Evolutionary conservation across 2,797 vertebrate species (phyloP).

Genomic region (Pogonophryne albipinna): DNA sequence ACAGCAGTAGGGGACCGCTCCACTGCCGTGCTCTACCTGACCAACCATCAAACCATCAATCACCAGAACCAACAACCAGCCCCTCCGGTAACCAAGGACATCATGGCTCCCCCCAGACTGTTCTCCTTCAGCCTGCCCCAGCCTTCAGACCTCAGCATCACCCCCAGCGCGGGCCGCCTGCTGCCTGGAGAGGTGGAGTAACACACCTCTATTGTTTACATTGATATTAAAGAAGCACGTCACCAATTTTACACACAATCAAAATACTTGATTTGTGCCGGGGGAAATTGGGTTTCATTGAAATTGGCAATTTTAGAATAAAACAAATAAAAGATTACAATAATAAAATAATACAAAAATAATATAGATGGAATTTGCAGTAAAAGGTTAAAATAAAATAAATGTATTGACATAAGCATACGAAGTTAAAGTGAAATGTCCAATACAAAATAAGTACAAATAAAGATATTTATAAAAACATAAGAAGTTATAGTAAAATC

Average conservation of each 20-base stretch:
- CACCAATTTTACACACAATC: not conserved
- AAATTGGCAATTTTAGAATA: too few relatives aligned
- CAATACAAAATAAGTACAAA: too few relatives aligned
- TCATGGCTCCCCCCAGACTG: slow-evolving; percentile 75
- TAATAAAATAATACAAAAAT: too few relatives aligned
- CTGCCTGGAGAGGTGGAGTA: slow-evolving; percentile 89
- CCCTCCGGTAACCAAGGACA: slow-evolving; percentile 61
- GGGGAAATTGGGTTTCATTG: too few relatives aligned
- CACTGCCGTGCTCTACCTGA: slow-evolving; percentile 83
- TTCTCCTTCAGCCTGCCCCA: slow-evolving; percentile 88
- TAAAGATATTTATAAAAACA: too few relatives aligned
- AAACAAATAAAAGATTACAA: too few relatives aligned
- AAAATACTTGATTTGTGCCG: too few relatives aligned
- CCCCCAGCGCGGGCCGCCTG: slow-evolving; percentile 87
- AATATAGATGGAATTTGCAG: too few relatives aligned
- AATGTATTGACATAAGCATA: too few relatives aligned
- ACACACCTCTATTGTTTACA: slow-evolving; percentile 4
- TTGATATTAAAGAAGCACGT: slow-evolving; percentile 1
- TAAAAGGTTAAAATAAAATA: too few relatives aligned
- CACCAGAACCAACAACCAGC: slow-evolving; percentile 69
- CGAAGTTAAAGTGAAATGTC: too few relatives aligned
- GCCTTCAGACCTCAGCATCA: slow-evolving; percentile 84
- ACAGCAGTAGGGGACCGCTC: slow-evolving; percentile 87
- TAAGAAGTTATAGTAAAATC: too few relatives aligned
- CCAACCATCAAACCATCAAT: slow-evolving; percentile 74